Evolutionary conservation across 2,113 vertebrate species (phyloP), one percentile per base, ranked within the genome.

Genomic region (Talpa occidentalis): DNA sequence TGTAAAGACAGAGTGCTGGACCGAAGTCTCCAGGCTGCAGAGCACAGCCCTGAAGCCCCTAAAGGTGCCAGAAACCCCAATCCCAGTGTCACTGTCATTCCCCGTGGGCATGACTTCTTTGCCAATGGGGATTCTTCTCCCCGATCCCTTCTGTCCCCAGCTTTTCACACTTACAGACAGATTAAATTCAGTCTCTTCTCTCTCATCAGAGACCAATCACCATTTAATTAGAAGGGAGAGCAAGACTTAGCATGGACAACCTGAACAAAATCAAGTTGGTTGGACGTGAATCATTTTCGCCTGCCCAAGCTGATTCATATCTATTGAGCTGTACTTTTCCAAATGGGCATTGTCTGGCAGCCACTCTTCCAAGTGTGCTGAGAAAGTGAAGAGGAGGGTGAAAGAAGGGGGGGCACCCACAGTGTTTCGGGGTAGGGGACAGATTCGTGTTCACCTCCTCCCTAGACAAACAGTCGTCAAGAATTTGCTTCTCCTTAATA

Each of bases 301-400:
- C 42, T 35, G 79, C 83, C 66, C 60, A 40, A 69, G 93, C 91
- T 91, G 96, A 97, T 87, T 97, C 96, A 87, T 52, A 59, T 32
- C 94, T 77, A 28, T 14, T 26, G 89, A 74, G 91, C 87, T 89
- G 86, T 94, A 93, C 87, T 97, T 94, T 96, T 95, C 95, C 96
- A 73, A 82, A 89, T 40, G 91, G 79, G 70, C 26, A 69, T 32
- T 19, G 77, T 19, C 95, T 60, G 67, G 78, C 67, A 74, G 79
- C 35, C 70, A 26, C 28, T 82, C 86, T 56, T 76, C 79, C 16
- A 0, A 59, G 79, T 30, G 74, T 44, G 28, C 66, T 21, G 74
- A 91, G 69, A 83, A 66, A 70, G 86, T 11, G 28, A 76, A 73
- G 77, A 42, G 56, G 80, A 82, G 40, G 30, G 66, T 3, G 17